Percentiles rank a stretch among this genome's conserved stretches.
Conservation (phyloP, 2,797 vertebrate species). For the Lepilemur septentrionalis region DNA sequence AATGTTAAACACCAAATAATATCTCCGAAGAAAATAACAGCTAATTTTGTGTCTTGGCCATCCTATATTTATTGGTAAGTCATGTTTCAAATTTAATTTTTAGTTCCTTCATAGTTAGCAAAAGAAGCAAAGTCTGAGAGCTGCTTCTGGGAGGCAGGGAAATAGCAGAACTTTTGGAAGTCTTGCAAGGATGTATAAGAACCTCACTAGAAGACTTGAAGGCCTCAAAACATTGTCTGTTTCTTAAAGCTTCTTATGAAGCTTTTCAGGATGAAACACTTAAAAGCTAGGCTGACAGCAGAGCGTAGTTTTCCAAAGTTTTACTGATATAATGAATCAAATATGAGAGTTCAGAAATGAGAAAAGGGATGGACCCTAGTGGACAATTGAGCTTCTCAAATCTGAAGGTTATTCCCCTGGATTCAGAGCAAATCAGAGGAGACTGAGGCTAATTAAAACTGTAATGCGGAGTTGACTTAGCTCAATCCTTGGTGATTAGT, state of each 20-base stretch:
- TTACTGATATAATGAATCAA: not conserved
- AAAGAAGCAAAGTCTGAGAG: not conserved
- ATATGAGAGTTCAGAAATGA: not conserved
- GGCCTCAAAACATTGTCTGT: not conserved
- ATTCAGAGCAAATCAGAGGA: too few relatives aligned
- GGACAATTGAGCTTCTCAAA: not conserved
- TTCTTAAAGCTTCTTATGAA: too few relatives aligned
- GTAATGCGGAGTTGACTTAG: not conserved
- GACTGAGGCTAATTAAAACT: too few relatives aligned
- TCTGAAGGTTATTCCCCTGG: too few relatives aligned
- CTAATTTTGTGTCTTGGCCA: not conserved
- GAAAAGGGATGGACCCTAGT: too few relatives aligned
- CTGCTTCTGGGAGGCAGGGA: not conserved
- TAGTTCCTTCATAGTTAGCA: not conserved
- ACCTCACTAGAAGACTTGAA: not conserved
- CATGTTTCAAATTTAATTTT: not conserved
- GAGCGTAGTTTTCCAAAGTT: not conserved
- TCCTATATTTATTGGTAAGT: not conserved
- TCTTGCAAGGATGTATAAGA: not conserved
- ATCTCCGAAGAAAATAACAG: not conserved
- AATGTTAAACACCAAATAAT: not conserved
- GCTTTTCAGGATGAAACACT: not conserved
- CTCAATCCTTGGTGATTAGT: not conserved
- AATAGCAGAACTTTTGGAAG: not conserved
- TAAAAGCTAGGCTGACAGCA: not conserved